Evolutionary conservation across 2,888 invertebrate genomes (phyloP), one percentile per base, ranked within the genome.

Genomic region (Aleiodes testaceus): DNA sequence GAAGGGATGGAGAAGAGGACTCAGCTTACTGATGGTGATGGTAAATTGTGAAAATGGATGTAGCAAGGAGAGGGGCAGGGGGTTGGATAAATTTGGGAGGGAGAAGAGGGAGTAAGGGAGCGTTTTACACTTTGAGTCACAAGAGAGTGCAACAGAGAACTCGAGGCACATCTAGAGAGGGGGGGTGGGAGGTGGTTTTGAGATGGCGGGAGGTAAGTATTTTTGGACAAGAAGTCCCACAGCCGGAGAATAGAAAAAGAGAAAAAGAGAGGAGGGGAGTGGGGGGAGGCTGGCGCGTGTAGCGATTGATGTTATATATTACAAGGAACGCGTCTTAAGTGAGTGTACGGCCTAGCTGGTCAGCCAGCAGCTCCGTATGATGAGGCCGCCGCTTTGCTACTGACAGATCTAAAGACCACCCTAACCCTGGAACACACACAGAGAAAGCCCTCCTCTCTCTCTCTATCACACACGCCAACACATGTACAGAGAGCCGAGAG

Each of bases 351-450:
- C 83, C 85, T 84, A 84, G 85, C 85, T 78, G 79, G 79, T 78
- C 83, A 83, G 83, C 81, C 84, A 82, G 86, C 85, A 86, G 86
- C 86, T 85, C 87, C 86, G 87, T 87, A 83, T 86, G 86, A 87
- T 84, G 84, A 87, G 87, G 87, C 87, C 86, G 87, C 87, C 87
- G 87, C 87, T 87, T 87, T 83, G 84, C 87, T 87, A 87, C 87
- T 87, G 86, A 85, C 85, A 81, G 81, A 81, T 81, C 78, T 79
- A 77, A 79, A 79, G 81, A 87, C 87, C 86, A 86, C 85, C 87
- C 87, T 87, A 85, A 87, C 87, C 86, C 83, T 84, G 82, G 82
- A 83, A 72, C 72, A 84, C 82, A 81, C 80, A 80, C 72, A 72
- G 76, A 78, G 75, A 70, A 70, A 65, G 75, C 74, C 69, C 52